Percentiles rank a stretch among this genome's conserved stretches.
These are phyloP conservation scores for Agrypnia vestita DNA, from an alignment of 1,140 invertebrate genomes.

Conservation along the genomic window DNA sequence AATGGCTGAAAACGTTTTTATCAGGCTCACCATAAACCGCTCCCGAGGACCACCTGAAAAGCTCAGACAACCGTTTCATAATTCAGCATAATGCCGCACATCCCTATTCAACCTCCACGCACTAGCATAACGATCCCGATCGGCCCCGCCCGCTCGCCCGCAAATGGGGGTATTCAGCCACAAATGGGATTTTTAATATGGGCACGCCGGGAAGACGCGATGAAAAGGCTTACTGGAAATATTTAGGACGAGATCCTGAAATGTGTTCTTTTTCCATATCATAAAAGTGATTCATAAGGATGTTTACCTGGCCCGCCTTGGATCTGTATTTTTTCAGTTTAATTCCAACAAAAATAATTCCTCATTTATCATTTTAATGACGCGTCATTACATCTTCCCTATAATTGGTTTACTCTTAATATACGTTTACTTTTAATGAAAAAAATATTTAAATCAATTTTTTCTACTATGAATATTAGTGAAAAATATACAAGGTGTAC, in stretches of 20 bases:
- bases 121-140: background rate
- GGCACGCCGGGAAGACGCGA: slow-evolving; percentile 32
- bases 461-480: too few species aligned
- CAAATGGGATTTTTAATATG: slow-evolving; percentile 54
- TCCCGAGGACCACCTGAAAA: slow-evolving; percentile 6
- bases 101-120: slow-evolving; percentile 15
- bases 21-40: background rate
- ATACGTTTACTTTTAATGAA: too few species aligned
- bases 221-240: slow-evolving; percentile 44
- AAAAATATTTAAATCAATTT: too few species aligned
- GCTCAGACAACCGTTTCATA: slow-evolving; percentile 31
- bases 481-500: too few species aligned
- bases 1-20: slow-evolving; percentile 1
- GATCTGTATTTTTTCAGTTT: too few species aligned
- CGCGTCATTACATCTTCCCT: too few species aligned
- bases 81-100: slow-evolving; percentile 14
- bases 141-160: background rate
- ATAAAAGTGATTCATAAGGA: slow-evolving; percentile 24
- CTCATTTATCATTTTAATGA: too few species aligned
- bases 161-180: slow-evolving; percentile 48
- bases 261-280: slow-evolving; percentile 14
- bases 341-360: too few species aligned
- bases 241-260: slow-evolving; percentile 36
- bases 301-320: background rate
- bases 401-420: too few species aligned